A percentile compares a stretch with the other conserved stretches of the same genome.
These are phyloP conservation scores for Dolichotis patagonum DNA, from an alignment of 2,113 vertebrate species.

Conservation along the genomic window DNA sequence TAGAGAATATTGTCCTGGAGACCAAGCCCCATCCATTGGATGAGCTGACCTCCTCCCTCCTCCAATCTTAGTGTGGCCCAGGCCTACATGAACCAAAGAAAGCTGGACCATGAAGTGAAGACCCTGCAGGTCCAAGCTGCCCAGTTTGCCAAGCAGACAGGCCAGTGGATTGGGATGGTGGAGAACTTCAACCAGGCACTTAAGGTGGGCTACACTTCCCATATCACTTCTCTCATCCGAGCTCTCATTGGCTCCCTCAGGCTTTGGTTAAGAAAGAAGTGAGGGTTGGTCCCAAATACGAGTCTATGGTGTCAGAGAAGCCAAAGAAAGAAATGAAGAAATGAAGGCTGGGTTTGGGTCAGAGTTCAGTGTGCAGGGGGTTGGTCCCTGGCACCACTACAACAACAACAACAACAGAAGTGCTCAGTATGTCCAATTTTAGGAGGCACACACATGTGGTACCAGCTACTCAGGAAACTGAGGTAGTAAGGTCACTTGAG, in stretches of 20 bases:
- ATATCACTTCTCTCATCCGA: neutral
- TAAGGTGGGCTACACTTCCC: slow-evolving; percentile 86
- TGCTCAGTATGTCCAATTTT: neutral
- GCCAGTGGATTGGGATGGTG: slow-evolving; percentile 97
- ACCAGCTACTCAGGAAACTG: neutral
- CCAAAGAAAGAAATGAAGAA: neutral
- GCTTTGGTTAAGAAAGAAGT: neutral
- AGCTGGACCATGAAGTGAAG: slow-evolving; percentile 97
- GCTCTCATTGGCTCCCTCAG: neutral
- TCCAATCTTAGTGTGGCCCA: slow-evolving; percentile 91
- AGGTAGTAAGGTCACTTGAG: neutral
- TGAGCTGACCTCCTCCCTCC: neutral
- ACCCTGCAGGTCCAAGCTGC: slow-evolving; percentile 95
- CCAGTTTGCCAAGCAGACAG: slow-evolving; percentile 96
- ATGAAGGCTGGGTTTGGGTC: neutral
- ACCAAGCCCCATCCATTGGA: neutral
- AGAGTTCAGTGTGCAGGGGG: neutral
- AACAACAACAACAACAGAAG: neutral
- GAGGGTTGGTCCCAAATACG: neutral
- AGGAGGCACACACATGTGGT: neutral
- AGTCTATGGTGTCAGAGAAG: neutral
- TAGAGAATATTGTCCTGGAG: neutral
- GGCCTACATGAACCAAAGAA: slow-evolving; percentile 96
- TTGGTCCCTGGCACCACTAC: neutral
- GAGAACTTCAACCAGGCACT: slow-evolving; percentile 98